Evolutionary conservation across 2,797 vertebrate species (phyloP), one percentile per base, ranked within the genome.

Genomic region (Ispidina picta): DNA sequence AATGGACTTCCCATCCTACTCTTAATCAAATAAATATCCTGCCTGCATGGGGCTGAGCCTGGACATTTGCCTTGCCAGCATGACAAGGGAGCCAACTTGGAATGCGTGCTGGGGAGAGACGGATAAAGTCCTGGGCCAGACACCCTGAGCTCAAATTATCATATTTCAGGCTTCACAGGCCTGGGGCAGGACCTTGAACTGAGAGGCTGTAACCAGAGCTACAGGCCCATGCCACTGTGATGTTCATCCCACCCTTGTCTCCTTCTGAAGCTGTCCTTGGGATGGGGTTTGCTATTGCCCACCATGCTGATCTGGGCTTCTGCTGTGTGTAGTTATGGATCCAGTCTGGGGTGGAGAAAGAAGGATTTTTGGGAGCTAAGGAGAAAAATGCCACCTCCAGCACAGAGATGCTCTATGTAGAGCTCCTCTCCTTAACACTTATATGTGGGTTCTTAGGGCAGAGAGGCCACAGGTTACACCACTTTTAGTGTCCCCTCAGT

Each of bases 1-100:
- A 97, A 97, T 97, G 96, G 95, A 97, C 97, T 98, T 96, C 96
- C 88, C 33, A 1, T 75, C 94, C 92, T 96, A 44, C 77, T 83
- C 92, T 92, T 90, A 92, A 97, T 92, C 93, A 64, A 92, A 95
- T 90, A 94, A 95, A 96, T 89, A 83, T 81, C 93, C 95, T 86
- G 79, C 93, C 95, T 14, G 77, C 70, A 19, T 6, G 15, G 65
- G 86, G 78, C 83, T 7, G 6, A 22, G 87, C 69, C 83, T 94
- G 91, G 92, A 87, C 71, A 15, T 62, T 83, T 87, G 88, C 92
- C 96, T 91, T 21, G 41, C 46, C 65, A n/a, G 58, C 54, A 6
- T 2, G 46, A 86, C 8, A 3, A 22, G 17, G 49, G 65, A 91
- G 90, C 96, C 66, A 82, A 49, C 48, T 96, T 92, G 89, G 92